phyloP scores from a whole-genome alignment of 1,140 invertebrate genomes.

The Pseudachorutes palmiensis region DNA sequence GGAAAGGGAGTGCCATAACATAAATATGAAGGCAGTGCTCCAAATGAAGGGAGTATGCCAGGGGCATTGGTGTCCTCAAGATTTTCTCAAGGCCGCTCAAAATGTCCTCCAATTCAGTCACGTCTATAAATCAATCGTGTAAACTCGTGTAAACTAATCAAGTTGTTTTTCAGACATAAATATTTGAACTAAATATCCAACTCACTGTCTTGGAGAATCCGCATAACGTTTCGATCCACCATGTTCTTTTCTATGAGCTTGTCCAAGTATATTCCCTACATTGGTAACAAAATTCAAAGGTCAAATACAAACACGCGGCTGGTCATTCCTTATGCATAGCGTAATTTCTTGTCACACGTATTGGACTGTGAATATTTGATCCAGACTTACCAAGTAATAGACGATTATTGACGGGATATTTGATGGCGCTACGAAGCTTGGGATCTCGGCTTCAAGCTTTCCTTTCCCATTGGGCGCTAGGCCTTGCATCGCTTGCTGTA shows the following conservation, averaged over 20 bases:
- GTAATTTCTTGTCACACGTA: too few species aligned
- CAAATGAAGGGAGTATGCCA: conserved; percentile 25
- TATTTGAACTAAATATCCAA: neutral
- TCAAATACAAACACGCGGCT: too few species aligned
- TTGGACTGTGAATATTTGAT: too few species aligned
- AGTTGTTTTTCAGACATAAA: neutral
- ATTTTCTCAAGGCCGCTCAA: conserved; percentile 23
- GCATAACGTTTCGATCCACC: neutral
- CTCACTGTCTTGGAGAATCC: neutral
- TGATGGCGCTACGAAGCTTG: neutral
- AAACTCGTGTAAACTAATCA: neutral
- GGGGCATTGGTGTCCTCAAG: conserved; percentile 22
- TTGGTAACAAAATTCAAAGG: neutral
- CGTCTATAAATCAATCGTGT: neutral
- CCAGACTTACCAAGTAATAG: neutral
- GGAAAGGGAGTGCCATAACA: conserved; percentile 20
- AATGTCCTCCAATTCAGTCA: conserved; percentile 19
- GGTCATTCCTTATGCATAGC: too few species aligned
- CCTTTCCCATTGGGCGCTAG: neutral
- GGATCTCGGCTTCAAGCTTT: neutral
- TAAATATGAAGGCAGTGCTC: conserved; percentile 20
- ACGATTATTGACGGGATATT: neutral
- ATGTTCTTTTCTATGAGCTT: conserved; percentile 7
- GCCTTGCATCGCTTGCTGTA: neutral
- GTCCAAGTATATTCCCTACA: neutral